A percentile compares a stretch with the other conserved stretches of the same genome.
These are phyloP conservation scores for Cyprinus carpio DNA, from an alignment of 2,113 vertebrate species.

Conservation along the genomic window DNA sequence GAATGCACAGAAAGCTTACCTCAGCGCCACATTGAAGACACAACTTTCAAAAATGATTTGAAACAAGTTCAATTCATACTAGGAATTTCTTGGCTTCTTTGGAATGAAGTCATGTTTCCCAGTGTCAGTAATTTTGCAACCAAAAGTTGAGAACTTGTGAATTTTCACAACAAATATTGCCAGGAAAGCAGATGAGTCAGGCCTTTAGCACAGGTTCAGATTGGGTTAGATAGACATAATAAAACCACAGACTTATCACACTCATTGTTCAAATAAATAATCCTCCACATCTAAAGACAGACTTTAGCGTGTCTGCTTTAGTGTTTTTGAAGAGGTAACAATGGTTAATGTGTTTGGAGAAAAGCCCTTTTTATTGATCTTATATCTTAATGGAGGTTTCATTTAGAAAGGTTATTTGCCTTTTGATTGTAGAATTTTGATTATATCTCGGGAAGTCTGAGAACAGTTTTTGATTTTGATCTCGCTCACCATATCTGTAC, in stretches of 20 bases:
- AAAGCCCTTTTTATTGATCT: not conserved
- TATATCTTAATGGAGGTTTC: not conserved
- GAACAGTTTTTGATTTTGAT: not conserved
- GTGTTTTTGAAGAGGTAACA: not conserved
- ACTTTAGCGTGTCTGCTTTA: not conserved
- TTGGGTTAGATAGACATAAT: not conserved
- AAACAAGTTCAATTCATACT: not conserved
- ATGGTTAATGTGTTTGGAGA: not conserved
- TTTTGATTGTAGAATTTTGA: not conserved
- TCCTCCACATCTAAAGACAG: not conserved
- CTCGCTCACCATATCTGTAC: not conserved
- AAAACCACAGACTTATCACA: not conserved
- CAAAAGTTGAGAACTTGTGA: slow-evolving; percentile 17
- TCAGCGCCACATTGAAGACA: not conserved
- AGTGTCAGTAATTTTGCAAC: slow-evolving; percentile 2
- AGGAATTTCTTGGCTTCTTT: not conserved
- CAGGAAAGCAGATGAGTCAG: slow-evolving; percentile 15
- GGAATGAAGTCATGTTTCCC: slow-evolving; percentile 8
- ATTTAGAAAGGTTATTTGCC: not conserved
- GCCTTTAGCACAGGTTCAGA: not conserved
- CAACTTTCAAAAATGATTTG: not conserved
- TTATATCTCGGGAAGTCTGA: not conserved
- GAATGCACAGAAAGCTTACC: not conserved
- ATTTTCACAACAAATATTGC: slow-evolving; percentile 16
- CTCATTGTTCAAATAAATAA: not conserved